Evolutionary conservation across 1,140 invertebrate genomes (phyloP).

Genomic region (Drosophila sproati): DNA sequence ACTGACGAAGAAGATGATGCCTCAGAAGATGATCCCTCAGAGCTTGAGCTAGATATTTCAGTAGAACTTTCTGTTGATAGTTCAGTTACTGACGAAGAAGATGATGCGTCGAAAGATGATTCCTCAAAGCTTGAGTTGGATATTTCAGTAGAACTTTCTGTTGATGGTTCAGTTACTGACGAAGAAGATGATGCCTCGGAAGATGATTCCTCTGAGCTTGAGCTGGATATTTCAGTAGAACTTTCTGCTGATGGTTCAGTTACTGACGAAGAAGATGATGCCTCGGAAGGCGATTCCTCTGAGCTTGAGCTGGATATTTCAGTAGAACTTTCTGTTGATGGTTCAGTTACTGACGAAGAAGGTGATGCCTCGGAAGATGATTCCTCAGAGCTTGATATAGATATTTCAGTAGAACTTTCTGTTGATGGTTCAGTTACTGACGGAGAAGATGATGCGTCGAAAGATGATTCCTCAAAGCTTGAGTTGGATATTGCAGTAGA

Average conservation of each 20-base stretch:
- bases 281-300: neutral
- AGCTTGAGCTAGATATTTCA: neutral
- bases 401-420: neutral
- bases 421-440: neutral
- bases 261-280: neutral
- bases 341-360: neutral
- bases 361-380: neutral
- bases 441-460: neutral
- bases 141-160: neutral
- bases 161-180: too few relatives aligned
- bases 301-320: neutral
- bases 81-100: too few relatives aligned
- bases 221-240: neutral
- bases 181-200: too few relatives aligned
- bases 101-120: neutral
- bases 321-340: conserved; percentile 2
- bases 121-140: neutral
- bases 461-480: too few relatives aligned
- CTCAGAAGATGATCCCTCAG: neutral
- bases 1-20: too few relatives aligned
- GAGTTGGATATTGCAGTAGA: neutral
- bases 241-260: neutral
- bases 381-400: neutral
- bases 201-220: too few relatives aligned
- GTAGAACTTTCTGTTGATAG: neutral